phyloP scores from a whole-genome alignment of 2,113 vertebrate genomes.

The Edolisoma coerulescens region DNA sequence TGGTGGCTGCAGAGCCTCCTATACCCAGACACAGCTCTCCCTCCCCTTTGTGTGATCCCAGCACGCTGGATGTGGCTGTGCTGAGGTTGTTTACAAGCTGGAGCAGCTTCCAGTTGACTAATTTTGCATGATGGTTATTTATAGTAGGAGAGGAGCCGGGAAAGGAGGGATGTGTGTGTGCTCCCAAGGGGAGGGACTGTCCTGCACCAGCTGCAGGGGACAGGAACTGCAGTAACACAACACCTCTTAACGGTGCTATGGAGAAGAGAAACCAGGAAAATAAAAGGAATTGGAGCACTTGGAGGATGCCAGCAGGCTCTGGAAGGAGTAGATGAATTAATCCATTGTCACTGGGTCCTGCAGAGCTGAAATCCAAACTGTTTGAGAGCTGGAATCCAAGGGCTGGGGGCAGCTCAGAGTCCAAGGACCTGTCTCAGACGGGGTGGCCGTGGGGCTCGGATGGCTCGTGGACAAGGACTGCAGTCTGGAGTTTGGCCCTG shows the following conservation, averaged over 20 bases:
- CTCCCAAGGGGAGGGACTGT: neutral
- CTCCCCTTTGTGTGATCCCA: neutral
- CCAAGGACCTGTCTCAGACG: neutral
- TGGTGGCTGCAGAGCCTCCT: neutral
- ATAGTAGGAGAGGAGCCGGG: neutral
- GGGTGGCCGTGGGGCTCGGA: neutral
- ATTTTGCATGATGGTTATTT: neutral
- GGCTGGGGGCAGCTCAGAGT: neutral
- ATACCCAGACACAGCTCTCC: neutral
- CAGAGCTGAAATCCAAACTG: neutral
- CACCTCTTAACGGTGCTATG: fast-evolving
- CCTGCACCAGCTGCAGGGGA: neutral
- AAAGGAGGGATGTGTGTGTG: neutral
- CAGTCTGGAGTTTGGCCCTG: neutral
- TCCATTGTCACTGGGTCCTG: too few relatives aligned
- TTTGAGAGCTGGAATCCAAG: neutral
- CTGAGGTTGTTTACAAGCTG: neutral
- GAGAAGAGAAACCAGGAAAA: neutral
- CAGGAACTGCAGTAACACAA: neutral
- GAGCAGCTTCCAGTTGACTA: neutral
- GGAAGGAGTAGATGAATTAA: neutral
- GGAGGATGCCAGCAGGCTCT: neutral
- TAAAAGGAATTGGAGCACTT: neutral
- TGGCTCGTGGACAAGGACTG: neutral
- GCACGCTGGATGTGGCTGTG: neutral